Evolutionary conservation across 2,797 vertebrate genomes (phyloP).

Genomic region (Morelia viridis): DNA sequence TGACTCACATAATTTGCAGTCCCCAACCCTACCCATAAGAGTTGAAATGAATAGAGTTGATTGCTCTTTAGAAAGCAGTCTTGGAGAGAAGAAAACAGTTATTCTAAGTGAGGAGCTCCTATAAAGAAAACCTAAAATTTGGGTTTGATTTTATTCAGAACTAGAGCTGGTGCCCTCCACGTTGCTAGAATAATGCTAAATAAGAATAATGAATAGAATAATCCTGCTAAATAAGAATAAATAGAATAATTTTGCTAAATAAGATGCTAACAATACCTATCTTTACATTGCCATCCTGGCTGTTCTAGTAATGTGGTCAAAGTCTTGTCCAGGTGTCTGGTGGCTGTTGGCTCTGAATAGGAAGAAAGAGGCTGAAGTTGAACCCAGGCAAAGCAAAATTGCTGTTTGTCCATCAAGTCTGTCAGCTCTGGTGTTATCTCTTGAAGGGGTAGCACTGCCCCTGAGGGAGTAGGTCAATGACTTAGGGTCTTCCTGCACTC

Average conservation of each 20-base stretch:
- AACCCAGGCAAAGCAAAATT: not conserved
- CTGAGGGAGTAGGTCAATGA: not conserved
- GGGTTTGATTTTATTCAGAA: not conserved
- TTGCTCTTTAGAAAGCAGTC: not conserved
- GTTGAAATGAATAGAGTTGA: not conserved
- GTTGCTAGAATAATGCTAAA: not conserved
- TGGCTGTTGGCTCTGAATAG: not conserved
- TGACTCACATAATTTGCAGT: not conserved
- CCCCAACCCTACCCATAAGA: not conserved
- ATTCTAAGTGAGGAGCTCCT: too few relatives aligned
- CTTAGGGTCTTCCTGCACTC: not conserved
- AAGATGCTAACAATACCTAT: not conserved
- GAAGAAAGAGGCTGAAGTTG: not conserved
- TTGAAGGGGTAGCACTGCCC: not conserved
- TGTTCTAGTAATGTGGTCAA: not conserved
- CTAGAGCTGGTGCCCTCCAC: not conserved
- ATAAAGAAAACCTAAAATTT: too few relatives aligned
- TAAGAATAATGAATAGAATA: not conserved
- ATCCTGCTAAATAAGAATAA: not conserved
- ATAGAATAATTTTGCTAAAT: not conserved
- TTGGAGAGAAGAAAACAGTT: not conserved
- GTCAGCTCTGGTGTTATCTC: not conserved
- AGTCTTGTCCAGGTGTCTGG: not conserved
- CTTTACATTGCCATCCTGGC: not conserved
- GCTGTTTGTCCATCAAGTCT: not conserved